Percentiles rank a stretch among this genome's conserved stretches.
Evolutionary conservation across 2,888 invertebrate species (phyloP).

Genomic region (Habrosyne pyritoides): DNA sequence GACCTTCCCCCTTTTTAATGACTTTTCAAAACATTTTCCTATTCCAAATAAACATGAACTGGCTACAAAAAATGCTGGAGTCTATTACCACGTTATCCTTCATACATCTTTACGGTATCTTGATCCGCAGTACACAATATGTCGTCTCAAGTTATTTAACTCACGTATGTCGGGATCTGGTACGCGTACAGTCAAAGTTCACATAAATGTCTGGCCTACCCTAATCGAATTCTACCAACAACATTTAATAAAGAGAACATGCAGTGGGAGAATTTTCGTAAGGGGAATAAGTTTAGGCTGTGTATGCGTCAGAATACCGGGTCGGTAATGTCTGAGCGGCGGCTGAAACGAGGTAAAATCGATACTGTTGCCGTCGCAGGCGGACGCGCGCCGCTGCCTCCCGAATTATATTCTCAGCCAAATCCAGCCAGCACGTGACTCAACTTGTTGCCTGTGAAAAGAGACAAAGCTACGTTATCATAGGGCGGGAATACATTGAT

Average conservation of each 20-base stretch:
- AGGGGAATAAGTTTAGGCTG: conserved; percentile 32
- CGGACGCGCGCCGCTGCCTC: conserved; percentile 73
- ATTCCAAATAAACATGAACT: neutral
- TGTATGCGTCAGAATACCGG: conserved; percentile 47
- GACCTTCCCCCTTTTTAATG: conserved; percentile 1
- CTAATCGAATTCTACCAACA: conserved; percentile 30
- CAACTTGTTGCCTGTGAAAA: conserved; percentile 76
- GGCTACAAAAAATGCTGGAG: neutral
- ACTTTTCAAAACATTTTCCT: neutral
- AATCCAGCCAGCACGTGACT: conserved; percentile 77
- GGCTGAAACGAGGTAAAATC: conserved; percentile 70
- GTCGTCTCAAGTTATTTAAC: conserved; percentile 45
- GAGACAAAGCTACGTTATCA: conserved; percentile 46
- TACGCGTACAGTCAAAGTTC: conserved; percentile 36
- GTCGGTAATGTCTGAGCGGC: conserved; percentile 60
- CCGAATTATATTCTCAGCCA: conserved; percentile 70
- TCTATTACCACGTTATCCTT: conserved; percentile 26
- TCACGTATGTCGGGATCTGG: conserved; percentile 41
- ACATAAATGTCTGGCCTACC: conserved; percentile 31
- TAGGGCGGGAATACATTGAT: conserved; percentile 35
- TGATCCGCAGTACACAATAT: conserved; percentile 46
- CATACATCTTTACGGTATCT: conserved; percentile 30
- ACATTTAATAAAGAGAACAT: conserved; percentile 26
- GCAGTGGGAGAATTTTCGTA: conserved; percentile 30
- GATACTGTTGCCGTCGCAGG: conserved; percentile 67